Evolutionary conservation across 2,888 invertebrate species (phyloP).

Genomic region (Tinea pellionella): DNA sequence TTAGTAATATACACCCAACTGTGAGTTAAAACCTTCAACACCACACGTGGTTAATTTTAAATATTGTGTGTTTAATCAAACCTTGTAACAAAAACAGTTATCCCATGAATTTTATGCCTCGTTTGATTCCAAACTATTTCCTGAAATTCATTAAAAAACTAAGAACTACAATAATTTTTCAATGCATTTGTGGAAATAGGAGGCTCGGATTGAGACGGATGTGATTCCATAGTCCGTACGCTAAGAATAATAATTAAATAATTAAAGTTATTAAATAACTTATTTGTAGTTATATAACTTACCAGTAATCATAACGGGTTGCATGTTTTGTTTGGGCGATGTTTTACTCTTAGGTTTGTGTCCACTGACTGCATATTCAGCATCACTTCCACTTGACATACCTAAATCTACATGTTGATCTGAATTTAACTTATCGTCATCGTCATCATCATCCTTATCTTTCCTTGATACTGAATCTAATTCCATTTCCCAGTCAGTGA

Average conservation of each 20-base stretch:
- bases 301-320: slow-evolving; percentile 47
- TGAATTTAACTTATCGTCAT: slow-evolving; percentile 56
- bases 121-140: slow-evolving; percentile 11
- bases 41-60: not conserved
- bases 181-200: slow-evolving; percentile 9
- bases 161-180: not conserved
- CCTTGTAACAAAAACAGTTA: not conserved
- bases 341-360: slow-evolving; percentile 42
- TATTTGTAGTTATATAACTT: slow-evolving; percentile 23
- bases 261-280: no score
- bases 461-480: slow-evolving; percentile 62
- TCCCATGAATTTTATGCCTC: slow-evolving; percentile 14
- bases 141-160: slow-evolving; percentile 11
- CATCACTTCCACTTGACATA: slow-evolving; percentile 64
- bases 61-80: not conserved
- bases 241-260: not conserved
- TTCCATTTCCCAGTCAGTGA: slow-evolving; percentile 73
- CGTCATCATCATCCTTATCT: slow-evolving; percentile 51
- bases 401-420: slow-evolving; percentile 53
- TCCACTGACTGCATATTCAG: slow-evolving; percentile 46
- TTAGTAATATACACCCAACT: no score
- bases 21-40: not conserved
- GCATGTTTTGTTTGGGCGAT: slow-evolving; percentile 35
- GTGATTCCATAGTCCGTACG: not conserved
- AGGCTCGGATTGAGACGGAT: not conserved